phyloP scores from a whole-genome alignment of 2,888 invertebrate genomes.

The Andrena hattorfiana region DNA sequence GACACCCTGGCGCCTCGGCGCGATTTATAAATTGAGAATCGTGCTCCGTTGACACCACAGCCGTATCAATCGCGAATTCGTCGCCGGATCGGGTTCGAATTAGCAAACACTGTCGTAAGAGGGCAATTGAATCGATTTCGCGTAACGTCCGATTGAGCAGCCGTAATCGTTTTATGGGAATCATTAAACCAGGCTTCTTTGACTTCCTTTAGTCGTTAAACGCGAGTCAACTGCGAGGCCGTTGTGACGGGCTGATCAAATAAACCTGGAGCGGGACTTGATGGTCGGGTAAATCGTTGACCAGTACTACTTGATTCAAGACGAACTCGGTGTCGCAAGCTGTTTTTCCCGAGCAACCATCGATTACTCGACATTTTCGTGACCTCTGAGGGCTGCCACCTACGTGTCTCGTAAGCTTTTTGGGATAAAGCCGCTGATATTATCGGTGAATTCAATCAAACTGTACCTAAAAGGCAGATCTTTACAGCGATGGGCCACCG shows the following conservation, averaged over 20 bases:
- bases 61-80: background rate
- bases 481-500: background rate
- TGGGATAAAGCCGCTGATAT: too few species aligned
- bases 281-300: constrained; percentile 17
- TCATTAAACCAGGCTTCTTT: constrained; percentile 37
- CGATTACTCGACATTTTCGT: background rate
- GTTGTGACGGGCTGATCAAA: constrained; percentile 11
- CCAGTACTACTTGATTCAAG: constrained; percentile 13
- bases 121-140: constrained; percentile 18
- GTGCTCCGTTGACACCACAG: constrained; percentile 4
- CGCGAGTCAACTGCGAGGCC: constrained; percentile 6
- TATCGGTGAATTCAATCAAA: background rate
- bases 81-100: background rate
- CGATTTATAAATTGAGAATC: constrained; percentile 38
- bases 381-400: background rate
- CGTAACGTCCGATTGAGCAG: constrained; percentile 18
- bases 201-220: constrained; percentile 14
- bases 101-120: background rate
- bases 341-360: background rate
- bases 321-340: background rate
- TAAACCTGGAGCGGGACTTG: constrained; percentile 6
- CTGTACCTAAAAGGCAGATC: constrained; percentile 7
- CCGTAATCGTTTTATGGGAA: constrained; percentile 42
- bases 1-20: constrained; percentile 1
- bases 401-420: too few species aligned